Conservation (phyloP, 2,888 invertebrate species). For the Colletes collaris region DNA sequence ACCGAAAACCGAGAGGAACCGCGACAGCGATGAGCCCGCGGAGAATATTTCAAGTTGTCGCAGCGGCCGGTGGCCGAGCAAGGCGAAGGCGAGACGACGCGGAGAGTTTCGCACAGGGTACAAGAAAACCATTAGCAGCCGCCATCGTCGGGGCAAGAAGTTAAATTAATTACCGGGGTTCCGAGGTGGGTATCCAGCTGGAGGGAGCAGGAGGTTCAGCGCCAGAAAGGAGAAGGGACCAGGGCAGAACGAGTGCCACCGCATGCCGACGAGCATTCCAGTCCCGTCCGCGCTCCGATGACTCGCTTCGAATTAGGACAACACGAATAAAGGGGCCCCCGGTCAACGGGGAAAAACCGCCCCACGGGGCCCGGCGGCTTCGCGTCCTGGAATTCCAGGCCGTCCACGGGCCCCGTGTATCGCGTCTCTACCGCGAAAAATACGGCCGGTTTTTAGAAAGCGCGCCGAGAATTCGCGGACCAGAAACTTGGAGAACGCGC, state of each 20-base stretch:
- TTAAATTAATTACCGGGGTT: constrained; percentile 81
- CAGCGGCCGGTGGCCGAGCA: constrained; percentile 36
- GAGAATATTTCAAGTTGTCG: constrained; percentile 27
- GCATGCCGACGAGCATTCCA: constrained; percentile 70
- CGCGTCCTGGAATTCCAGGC: constrained; percentile 64
- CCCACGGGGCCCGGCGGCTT: constrained; percentile 49
- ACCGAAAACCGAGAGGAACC: background rate
- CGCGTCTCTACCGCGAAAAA: constrained; percentile 74
- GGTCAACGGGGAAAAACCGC: constrained; percentile 64
- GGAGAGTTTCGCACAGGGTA: constrained; percentile 68
- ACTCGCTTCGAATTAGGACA: constrained; percentile 73
- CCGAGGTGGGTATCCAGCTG: constrained; percentile 49
- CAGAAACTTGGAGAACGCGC: constrained; percentile 20
- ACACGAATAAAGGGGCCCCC: constrained; percentile 68
- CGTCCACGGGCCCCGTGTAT: constrained; percentile 38
- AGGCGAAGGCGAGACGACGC: constrained; percentile 43
- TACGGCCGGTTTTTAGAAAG: constrained; percentile 76
- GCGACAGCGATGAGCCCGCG: background rate
- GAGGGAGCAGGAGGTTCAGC: constrained; percentile 42
- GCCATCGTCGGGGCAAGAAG: constrained; percentile 79
- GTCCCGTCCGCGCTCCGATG: constrained; percentile 63
- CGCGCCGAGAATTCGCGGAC: constrained; percentile 24
- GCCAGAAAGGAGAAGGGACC: constrained; percentile 42
- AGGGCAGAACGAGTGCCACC: constrained; percentile 48
- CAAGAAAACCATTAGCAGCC: constrained; percentile 80